phyloP scores from a whole-genome alignment of 2,888 invertebrate genomes.

The Thera obeliscata region DNA sequence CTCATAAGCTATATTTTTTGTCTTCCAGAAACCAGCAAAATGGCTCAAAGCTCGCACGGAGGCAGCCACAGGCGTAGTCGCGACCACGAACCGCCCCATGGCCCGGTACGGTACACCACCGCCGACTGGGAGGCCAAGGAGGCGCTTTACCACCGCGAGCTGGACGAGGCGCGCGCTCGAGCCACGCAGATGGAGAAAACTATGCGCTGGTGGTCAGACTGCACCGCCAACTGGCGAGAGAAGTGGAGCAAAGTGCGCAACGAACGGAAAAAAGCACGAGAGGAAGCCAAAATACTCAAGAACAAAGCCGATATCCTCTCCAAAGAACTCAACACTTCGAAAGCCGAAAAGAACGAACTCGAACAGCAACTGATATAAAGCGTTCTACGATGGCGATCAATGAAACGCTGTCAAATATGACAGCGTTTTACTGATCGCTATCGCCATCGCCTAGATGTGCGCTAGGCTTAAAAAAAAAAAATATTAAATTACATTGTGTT shows the following conservation, averaged over 20 bases:
- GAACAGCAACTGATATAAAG: slow-evolving; percentile 90
- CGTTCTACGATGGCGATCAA: too few relatives aligned
- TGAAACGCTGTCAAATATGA: too few relatives aligned
- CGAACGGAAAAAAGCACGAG: slow-evolving; percentile 96
- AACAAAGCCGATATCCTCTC: slow-evolving; percentile 90
- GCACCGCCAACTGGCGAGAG: slow-evolving; percentile 98
- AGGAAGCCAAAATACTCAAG: slow-evolving; percentile 93
- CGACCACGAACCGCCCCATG: slow-evolving; percentile 84
- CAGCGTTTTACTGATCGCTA: too few relatives aligned
- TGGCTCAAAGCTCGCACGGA: slow-evolving; percentile 88
- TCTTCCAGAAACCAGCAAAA: slow-evolving; percentile 54
- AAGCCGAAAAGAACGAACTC: slow-evolving; percentile 91
- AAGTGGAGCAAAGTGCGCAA: slow-evolving; percentile 97
- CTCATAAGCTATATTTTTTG: not conserved
- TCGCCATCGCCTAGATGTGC: too few relatives aligned
- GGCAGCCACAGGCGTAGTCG: slow-evolving; percentile 86
- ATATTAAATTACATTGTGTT: too few relatives aligned
- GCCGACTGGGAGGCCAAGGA: slow-evolving; percentile 92
- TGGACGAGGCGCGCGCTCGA: slow-evolving; percentile 96
- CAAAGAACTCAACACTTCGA: slow-evolving; percentile 90
- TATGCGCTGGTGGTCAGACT: slow-evolving; percentile 99
- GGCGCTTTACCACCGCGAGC: slow-evolving; percentile 88
- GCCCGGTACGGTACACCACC: slow-evolving; percentile 86
- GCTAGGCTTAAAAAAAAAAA: too few relatives aligned
- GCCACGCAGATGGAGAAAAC: slow-evolving; percentile 99